phyloP scores from a whole-genome alignment of 1,140 invertebrate species.

The Cephus cinctus region DNA sequence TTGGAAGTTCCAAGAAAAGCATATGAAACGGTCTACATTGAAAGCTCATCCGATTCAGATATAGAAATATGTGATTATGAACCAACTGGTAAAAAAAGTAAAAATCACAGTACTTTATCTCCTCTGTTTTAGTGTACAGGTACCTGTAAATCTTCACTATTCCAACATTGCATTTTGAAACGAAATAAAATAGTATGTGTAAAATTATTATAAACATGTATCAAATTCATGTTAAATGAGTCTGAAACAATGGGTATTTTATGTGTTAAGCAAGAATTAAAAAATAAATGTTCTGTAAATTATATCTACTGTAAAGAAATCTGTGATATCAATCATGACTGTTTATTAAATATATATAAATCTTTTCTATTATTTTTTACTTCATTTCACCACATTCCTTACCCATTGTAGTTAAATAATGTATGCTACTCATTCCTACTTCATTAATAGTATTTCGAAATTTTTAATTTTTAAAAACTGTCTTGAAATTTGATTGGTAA shows the following conservation, averaged over 20 bases:
- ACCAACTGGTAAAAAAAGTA: slow-evolving; percentile 28
- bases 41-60: slow-evolving; percentile 34
- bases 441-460: too few relatives aligned
- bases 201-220: slow-evolving; percentile 11
- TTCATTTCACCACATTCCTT: neutral
- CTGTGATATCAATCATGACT: slow-evolving; percentile 6
- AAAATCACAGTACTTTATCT: slow-evolving; percentile 20
- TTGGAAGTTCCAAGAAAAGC: slow-evolving; percentile 24
- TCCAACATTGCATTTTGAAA: neutral
- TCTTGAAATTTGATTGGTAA: too few relatives aligned
- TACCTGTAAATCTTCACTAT: too few relatives aligned
- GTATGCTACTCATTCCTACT: too few relatives aligned
- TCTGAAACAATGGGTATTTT: slow-evolving; percentile 1
- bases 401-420: too few relatives aligned
- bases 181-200: slow-evolving; percentile 5
- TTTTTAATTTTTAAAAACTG: too few relatives aligned
- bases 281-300: slow-evolving; percentile 1
- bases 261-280: slow-evolving; percentile 5
- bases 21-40: slow-evolving; percentile 23
- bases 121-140: slow-evolving; percentile 16
- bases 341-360: neutral
- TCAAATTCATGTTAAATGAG: neutral
- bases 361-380: neutral
- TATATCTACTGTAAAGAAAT: neutral
- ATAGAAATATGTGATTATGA: slow-evolving; percentile 38